Conservation (phyloP, 2,888 invertebrate genomes). For the Germaria angustata region DNA sequence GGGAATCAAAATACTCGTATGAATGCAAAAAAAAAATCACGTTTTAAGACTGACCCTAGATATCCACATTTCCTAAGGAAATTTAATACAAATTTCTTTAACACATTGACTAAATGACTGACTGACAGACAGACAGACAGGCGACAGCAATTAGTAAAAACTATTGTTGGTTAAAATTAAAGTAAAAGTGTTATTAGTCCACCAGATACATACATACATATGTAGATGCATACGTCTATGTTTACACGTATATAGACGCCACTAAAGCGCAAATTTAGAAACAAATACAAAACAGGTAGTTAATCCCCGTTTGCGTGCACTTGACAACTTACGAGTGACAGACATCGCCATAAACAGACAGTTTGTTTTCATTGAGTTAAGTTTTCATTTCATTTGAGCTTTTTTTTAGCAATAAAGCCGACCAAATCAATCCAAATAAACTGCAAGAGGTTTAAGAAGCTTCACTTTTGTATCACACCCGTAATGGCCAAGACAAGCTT, state of each 20-base stretch:
- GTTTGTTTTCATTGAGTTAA: not conserved
- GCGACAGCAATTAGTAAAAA: constrained; percentile 8
- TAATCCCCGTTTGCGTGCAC: constrained; percentile 6
- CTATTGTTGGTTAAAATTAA: not conserved
- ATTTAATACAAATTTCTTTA: constrained; percentile 26
- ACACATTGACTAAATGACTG: constrained; percentile 1
- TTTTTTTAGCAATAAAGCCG: constrained; percentile 19
- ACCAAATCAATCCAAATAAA: not conserved
- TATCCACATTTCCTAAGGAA: constrained; percentile 56
- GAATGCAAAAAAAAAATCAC: constrained; percentile 47
- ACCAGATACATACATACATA: too few species aligned
- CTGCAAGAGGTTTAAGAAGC: not conserved
- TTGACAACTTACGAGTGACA: constrained; percentile 59
- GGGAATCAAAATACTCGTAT: not conserved
- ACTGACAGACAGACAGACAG: not conserved
- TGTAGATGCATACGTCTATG: too few species aligned
- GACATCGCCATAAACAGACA: constrained; percentile 43
- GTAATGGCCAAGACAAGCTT: not conserved
- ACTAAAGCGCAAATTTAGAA: not conserved
- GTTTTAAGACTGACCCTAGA: constrained; percentile 43
- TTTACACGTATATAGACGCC: too few species aligned
- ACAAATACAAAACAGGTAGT: constrained; percentile 24
- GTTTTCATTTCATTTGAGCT: constrained; percentile 15
- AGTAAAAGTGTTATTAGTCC: constrained; percentile 55
- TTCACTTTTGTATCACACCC: too few species aligned